A percentile compares a stretch with the other conserved stretches of the same genome.
Conservation (phyloP, 1,140 invertebrate genomes). For the Cryptotermes secundus region DNA sequence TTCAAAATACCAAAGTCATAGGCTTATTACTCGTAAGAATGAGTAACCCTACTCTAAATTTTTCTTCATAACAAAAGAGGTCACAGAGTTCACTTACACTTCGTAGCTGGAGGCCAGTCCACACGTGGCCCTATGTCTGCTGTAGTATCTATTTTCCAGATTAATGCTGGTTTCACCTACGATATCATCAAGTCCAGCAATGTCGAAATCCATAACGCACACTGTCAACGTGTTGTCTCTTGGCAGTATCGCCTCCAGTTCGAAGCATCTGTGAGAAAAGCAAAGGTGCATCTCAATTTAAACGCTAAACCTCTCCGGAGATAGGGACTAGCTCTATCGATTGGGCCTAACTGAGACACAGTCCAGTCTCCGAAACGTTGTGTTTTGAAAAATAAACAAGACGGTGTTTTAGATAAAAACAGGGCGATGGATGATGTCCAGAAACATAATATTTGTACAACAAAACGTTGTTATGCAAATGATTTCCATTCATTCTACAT, state of each 20-base stretch:
- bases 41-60: too few relatives aligned
- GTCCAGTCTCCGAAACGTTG: too few relatives aligned
- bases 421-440: too few relatives aligned
- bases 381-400: too few relatives aligned
- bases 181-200: constrained; percentile 67
- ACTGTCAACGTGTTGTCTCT: constrained; percentile 71
- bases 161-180: constrained; percentile 85
- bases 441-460: too few relatives aligned
- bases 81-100: constrained; percentile 47
- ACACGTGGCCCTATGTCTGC: constrained; percentile 72
- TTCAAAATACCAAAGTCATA: too few relatives aligned
- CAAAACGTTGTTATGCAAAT: not conserved
- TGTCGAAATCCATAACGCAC: constrained; percentile 75
- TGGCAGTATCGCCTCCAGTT: constrained; percentile 72
- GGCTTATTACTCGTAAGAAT: too few relatives aligned
- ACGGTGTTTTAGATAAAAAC: too few relatives aligned
- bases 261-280: constrained; percentile 61
- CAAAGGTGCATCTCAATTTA: not conserved
- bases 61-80: too few relatives aligned
- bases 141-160: constrained; percentile 84
- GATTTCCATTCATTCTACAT: constrained; percentile 24
- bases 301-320: not conserved
- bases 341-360: too few relatives aligned
- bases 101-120: constrained; percentile 72
- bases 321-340: too few relatives aligned